Conservation (phyloP, 2,113 vertebrate genomes). For the Eclectus roratus region DNA sequence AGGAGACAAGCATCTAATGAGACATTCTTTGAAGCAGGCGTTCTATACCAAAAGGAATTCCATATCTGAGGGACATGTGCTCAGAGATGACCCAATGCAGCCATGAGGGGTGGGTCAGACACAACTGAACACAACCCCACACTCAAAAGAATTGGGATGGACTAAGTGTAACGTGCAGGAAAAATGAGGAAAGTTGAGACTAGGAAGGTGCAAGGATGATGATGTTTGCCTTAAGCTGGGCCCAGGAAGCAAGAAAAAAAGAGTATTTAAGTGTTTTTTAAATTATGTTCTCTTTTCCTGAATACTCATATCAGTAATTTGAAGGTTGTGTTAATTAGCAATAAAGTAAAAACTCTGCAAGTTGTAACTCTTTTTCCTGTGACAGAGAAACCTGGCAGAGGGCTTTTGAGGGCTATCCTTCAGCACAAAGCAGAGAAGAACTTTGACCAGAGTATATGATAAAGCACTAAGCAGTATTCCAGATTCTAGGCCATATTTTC, state of each 20-base stretch:
- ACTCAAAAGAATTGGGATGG: neutral
- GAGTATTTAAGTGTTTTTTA: neutral
- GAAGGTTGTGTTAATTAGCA: neutral
- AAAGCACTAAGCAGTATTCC: neutral
- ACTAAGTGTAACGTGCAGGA: neutral
- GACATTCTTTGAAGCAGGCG: neutral
- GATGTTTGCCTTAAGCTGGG: neutral
- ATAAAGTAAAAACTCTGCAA: neutral
- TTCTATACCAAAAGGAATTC: neutral
- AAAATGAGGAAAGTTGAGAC: neutral
- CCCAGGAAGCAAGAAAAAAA: neutral
- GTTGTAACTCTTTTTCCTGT: neutral
- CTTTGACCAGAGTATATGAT: neutral
- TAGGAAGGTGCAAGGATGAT: neutral
- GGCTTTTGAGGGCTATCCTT: neutral
- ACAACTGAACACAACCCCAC: neutral
- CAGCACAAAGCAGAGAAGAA: neutral
- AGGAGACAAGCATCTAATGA: neutral
- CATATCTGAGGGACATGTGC: fast-evolving
- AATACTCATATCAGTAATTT: neutral
- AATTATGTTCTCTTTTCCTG: neutral
- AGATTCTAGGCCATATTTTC: neutral
- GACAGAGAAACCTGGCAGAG: neutral
- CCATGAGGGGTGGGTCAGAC: fast-evolving
- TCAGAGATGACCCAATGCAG: neutral